Conservation (phyloP, 2,797 vertebrate species). For the Adrianichthys oophorus region DNA sequence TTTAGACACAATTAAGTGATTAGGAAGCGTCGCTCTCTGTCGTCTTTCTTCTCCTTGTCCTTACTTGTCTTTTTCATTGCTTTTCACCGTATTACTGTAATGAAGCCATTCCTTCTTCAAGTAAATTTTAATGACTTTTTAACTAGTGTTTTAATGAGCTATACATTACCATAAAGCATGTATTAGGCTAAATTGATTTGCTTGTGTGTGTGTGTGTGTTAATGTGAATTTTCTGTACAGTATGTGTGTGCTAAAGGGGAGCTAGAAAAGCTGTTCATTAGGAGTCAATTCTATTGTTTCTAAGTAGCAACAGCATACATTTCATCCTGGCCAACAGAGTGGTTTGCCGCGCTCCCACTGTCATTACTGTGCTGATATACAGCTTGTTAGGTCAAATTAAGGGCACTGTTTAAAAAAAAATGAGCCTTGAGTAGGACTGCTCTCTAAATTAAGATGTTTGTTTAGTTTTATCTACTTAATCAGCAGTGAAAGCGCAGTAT, state of each 20-base stretch:
- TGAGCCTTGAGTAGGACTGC: slow-evolving; percentile 50
- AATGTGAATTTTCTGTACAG: slow-evolving; percentile 8
- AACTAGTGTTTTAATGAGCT: slow-evolving; percentile 96
- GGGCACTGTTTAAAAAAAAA: slow-evolving; percentile 52
- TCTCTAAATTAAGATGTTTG: slow-evolving; percentile 68
- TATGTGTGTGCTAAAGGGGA: slow-evolving; percentile 42
- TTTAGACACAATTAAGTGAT: slow-evolving; percentile 91
- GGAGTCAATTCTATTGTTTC: slow-evolving; percentile 90
- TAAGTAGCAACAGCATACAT: slow-evolving; percentile 69
- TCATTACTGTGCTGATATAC: slow-evolving; percentile 68
- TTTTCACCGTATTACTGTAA: slow-evolving; percentile 89
- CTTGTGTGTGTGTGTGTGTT: slow-evolving; percentile 54
- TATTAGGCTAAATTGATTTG: slow-evolving; percentile 87
- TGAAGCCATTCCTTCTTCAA: slow-evolving; percentile 92
- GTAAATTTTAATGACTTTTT: slow-evolving; percentile 95
- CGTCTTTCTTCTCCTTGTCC: slow-evolving; percentile 78
- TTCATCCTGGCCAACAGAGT: slow-evolving; percentile 73
- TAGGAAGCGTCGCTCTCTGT: slow-evolving; percentile 84
- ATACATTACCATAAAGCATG: slow-evolving; percentile 90
- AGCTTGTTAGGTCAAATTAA: slow-evolving; percentile 75
- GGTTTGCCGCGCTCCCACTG: slow-evolving; percentile 64
- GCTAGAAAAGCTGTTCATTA: slow-evolving; percentile 84
- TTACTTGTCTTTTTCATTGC: slow-evolving; percentile 76
- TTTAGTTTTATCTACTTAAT: slow-evolving; percentile 53
- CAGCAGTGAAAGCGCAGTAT: slow-evolving; percentile 26